Conservation (phyloP, 2,888 invertebrate species). For the Allophyes oxyacanthae region DNA sequence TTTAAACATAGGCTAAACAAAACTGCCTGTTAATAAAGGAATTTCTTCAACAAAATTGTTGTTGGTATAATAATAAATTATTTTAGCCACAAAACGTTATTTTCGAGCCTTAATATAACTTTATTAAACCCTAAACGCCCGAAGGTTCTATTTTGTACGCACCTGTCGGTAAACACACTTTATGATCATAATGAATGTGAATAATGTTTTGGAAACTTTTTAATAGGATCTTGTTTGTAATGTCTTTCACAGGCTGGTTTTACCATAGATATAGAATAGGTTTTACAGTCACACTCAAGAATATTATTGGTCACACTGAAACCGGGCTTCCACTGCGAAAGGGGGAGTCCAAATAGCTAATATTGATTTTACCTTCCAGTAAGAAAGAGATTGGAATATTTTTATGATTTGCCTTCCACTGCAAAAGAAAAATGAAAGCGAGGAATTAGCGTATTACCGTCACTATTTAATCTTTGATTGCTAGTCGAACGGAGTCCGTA, state of each 20-base stretch:
- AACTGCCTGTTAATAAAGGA: conserved; percentile 25
- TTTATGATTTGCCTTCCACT: no score
- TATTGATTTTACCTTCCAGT: no score
- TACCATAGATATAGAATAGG: no score
- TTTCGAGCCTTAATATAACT: conserved; percentile 37
- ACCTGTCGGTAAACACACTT: conserved; percentile 34
- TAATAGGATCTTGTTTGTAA: conserved; percentile 17
- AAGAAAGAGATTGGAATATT: no score
- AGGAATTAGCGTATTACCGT: no score
- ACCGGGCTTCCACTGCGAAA: no score
- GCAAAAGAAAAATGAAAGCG: no score
- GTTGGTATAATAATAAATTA: conserved; percentile 37
- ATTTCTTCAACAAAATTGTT: conserved; percentile 41
- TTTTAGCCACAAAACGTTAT: conserved; percentile 23
- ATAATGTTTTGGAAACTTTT: conserved; percentile 47
- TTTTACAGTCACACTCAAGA: no score
- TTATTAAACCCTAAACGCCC: conserved; percentile 46
- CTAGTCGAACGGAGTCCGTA: no score
- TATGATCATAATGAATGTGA: conserved; percentile 52
- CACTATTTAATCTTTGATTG: no score
- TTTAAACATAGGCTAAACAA: conserved; percentile 18
- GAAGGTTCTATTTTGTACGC: conserved; percentile 24
- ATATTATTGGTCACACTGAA: no score
- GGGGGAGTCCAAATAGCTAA: no score
- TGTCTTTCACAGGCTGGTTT: conserved; percentile 6